phyloP scores from a whole-genome alignment of 92 coral and sea anemone species.

The Porites evermanni region DNA sequence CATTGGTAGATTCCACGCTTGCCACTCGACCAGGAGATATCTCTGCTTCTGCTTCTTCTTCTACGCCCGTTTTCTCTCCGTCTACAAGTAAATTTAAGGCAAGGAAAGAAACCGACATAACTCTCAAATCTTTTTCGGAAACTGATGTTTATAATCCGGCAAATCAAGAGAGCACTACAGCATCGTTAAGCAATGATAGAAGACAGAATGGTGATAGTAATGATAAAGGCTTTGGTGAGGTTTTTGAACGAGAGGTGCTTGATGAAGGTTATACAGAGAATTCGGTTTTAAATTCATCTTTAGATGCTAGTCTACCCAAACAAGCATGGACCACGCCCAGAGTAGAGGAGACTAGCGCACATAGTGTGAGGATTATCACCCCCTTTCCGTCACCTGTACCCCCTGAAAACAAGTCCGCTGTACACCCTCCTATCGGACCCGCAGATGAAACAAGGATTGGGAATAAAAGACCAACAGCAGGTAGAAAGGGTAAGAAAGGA shows the following conservation, averaged over 20 bases:
- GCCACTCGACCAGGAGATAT: not conserved
- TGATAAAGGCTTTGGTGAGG: no score
- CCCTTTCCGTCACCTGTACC: slow-evolving; percentile 96
- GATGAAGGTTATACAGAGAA: not conserved
- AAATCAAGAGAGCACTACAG: not conserved
- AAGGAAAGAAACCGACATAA: slow-evolving; percentile 8
- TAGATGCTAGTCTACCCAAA: slow-evolving; percentile 38
- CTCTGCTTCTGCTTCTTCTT: not conserved
- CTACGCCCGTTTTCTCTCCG: not conserved
- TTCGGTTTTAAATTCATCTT: not conserved
- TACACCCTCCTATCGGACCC: slow-evolving; percentile 74
- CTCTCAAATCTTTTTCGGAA: slow-evolving; percentile 24
- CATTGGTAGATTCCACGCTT: not conserved
- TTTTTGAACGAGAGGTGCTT: not conserved
- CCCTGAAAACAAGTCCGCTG: slow-evolving; percentile 59
- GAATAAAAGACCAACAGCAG: slow-evolving; percentile 10
- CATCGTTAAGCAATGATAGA: not conserved
- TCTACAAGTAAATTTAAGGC: not conserved
- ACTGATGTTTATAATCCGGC: not conserved
- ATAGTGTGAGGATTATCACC: slow-evolving; percentile 75
- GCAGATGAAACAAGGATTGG: slow-evolving; percentile 7
- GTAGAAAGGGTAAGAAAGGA: slow-evolving; percentile 45
- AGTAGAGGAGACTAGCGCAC: slow-evolving; percentile 25
- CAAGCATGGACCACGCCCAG: slow-evolving; percentile 66
- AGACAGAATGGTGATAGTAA: not conserved